phyloP scores from a whole-genome alignment of 1,140 invertebrate genomes.

The Patella vulgata region DNA sequence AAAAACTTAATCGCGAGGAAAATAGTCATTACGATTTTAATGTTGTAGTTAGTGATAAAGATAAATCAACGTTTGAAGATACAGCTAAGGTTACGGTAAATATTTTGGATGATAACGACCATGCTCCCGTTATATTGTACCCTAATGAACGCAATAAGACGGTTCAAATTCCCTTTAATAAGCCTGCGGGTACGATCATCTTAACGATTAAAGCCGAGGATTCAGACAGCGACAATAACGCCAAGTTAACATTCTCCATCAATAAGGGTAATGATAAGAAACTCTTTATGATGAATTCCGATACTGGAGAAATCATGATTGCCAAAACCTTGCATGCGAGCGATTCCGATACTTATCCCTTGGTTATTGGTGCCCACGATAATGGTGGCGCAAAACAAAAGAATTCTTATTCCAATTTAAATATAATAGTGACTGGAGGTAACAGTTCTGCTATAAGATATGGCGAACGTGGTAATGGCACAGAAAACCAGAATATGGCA shows the following conservation, averaged over 20 bases:
- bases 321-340: constrained; percentile 38
- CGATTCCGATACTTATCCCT: constrained; percentile 44
- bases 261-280: constrained; percentile 40
- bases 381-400: constrained; percentile 23
- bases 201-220: constrained; percentile 43
- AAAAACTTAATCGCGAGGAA: constrained; percentile 84
- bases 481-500: constrained; percentile 42
- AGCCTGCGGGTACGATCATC: constrained; percentile 34
- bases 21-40: constrained; percentile 79
- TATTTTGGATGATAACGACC: constrained; percentile 87
- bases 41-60: constrained; percentile 77
- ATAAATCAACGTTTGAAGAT: constrained; percentile 72
- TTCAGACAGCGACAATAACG: constrained; percentile 75
- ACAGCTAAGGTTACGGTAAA: constrained; percentile 49
- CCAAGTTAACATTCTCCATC: constrained; percentile 82
- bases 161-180: constrained; percentile 36
- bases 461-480: constrained; percentile 23
- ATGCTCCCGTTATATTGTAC: constrained; percentile 75
- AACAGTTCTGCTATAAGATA: constrained; percentile 35
- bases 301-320: constrained; percentile 44
- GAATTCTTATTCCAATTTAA: constrained; percentile 36
- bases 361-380: constrained; percentile 41
- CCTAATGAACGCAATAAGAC: constrained; percentile 47
- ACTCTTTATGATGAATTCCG: constrained; percentile 47
- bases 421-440: constrained; percentile 40